phyloP scores from a whole-genome alignment of 2,888 invertebrate species.

The Lamellibrachia columna region DNA sequence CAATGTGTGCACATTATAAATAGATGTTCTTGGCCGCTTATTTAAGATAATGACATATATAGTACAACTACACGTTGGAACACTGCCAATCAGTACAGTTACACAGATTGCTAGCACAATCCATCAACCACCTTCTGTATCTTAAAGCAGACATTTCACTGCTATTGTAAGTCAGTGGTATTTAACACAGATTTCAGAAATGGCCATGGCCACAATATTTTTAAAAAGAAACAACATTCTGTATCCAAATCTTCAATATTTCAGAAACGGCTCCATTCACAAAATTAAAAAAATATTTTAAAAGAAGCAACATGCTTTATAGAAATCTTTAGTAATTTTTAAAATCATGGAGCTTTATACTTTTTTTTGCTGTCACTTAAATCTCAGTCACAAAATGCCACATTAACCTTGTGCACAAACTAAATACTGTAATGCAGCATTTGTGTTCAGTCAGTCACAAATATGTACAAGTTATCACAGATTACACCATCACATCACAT shows the following conservation, averaged over 20 bases:
- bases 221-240: not conserved
- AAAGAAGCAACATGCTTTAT: no score
- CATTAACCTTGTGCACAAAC: not conserved
- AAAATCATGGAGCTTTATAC: not conserved
- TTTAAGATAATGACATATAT: no score
- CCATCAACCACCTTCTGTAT: no score
- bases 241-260: not conserved
- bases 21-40: no score
- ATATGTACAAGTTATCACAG: slow-evolving; percentile 8
- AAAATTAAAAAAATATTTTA: no score
- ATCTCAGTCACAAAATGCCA: not conserved
- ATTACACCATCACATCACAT: not conserved
- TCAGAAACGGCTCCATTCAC: no score
- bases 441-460: not conserved
- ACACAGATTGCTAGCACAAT: no score
- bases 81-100: no score
- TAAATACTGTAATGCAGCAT: not conserved
- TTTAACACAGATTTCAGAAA: not conserved
- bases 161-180: not conserved
- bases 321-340: no score
- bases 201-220: not conserved
- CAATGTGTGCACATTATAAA: no score
- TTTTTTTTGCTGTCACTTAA: not conserved
- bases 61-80: no score
- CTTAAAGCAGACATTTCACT: not conserved